Percentiles rank a stretch among this genome's conserved stretches.
Evolutionary conservation across 2,888 invertebrate genomes (phyloP).

Genomic region (Oligia strigilis): DNA sequence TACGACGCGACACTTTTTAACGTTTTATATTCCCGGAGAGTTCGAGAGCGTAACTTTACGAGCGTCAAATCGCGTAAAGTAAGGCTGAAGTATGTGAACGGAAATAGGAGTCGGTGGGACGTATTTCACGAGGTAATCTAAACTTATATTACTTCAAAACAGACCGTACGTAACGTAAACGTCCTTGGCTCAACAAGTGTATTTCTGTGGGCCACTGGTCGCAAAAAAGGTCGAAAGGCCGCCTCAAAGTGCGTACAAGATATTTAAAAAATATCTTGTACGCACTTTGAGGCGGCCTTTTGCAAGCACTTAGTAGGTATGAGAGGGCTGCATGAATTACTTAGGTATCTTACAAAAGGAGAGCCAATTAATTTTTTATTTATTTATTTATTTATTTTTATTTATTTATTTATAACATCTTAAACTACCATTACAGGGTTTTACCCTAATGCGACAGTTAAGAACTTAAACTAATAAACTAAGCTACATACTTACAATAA

Average conservation of each 20-base stretch:
- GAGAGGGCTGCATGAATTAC: not conserved
- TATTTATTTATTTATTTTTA: too few species aligned
- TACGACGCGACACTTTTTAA: conserved; percentile 43
- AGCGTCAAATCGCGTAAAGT: conserved; percentile 60
- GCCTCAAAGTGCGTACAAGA: not conserved
- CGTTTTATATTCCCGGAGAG: conserved; percentile 51
- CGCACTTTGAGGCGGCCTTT: not conserved
- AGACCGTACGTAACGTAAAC: not conserved
- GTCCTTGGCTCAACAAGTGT: not conserved
- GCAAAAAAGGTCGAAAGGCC: conserved; percentile 13
- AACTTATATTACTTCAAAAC: conserved; percentile 56
- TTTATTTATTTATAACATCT: too few species aligned
- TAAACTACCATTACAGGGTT: too few species aligned
- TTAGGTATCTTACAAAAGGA: not conserved
- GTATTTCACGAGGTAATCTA: conserved; percentile 45
- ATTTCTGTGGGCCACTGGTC: conserved; percentile 12
- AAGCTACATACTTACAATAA: too few species aligned
- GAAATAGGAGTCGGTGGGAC: conserved; percentile 35
- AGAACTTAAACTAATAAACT: too few species aligned
- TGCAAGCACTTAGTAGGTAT: not conserved
- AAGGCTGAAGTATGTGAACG: conserved; percentile 42
- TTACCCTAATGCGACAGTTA: too few species aligned
- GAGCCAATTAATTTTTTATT: too few species aligned
- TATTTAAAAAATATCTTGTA: not conserved
- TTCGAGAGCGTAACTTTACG: conserved; percentile 49